Percentiles rank a stretch among this genome's conserved stretches.
phyloP scores from a whole-genome alignment of 1,140 invertebrate genomes.

The Platorchestia sp. region DNA sequence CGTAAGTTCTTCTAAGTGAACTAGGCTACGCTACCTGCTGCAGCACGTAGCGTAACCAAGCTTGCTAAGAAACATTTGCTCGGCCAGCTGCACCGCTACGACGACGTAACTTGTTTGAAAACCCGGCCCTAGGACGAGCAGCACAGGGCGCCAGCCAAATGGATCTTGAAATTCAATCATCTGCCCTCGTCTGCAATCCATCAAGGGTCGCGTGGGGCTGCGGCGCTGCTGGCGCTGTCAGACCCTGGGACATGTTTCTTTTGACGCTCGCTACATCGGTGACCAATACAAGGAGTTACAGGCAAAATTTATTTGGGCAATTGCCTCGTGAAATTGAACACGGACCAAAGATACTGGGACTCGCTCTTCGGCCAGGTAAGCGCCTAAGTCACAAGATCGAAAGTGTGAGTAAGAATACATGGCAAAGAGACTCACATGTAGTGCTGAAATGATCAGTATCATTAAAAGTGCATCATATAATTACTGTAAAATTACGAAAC shows the following conservation, averaged over 20 bases:
- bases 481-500: too few relatives aligned
- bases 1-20: too few relatives aligned
- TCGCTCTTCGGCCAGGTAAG: not conserved
- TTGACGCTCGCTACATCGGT: not conserved
- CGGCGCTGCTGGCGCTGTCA: not conserved
- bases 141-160: not conserved
- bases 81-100: not conserved
- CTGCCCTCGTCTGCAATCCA: not conserved
- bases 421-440: too few relatives aligned
- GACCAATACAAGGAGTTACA: not conserved
- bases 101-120: not conserved
- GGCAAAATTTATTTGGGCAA: not conserved
- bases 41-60: too few relatives aligned
- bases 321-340: not conserved
- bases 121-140: not conserved
- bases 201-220: not conserved
- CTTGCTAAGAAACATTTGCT: too few relatives aligned
- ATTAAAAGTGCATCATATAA: too few relatives aligned
- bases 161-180: constrained; percentile 1
- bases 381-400: not conserved
- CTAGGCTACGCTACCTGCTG: too few relatives aligned
- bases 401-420: too few relatives aligned
- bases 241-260: not conserved
- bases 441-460: not conserved
- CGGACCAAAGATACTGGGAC: not conserved